These are phyloP conservation scores for Taphrorychus bicolor DNA, from an alignment of 2,888 invertebrate species.

Conservation along the genomic window DNA sequence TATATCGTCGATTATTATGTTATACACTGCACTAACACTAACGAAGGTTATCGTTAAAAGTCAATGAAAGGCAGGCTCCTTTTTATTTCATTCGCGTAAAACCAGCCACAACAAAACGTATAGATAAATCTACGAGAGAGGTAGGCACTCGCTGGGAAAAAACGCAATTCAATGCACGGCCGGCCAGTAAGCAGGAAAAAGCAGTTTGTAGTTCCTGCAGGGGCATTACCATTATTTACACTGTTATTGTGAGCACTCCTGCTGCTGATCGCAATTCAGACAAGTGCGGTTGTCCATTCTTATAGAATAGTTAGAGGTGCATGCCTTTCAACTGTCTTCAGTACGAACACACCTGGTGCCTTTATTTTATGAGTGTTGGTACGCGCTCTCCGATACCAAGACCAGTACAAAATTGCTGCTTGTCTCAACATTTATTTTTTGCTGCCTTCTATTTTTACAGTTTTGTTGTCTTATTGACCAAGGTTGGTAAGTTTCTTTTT, in stretches of 20 bases:
- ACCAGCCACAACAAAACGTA: constrained; percentile 4
- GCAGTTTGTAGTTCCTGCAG: constrained; percentile 30
- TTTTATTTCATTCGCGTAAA: neutral
- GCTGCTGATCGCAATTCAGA: constrained; percentile 22
- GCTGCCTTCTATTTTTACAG: neutral
- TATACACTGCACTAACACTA: neutral
- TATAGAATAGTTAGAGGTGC: constrained; percentile 8
- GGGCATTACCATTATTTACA: constrained; percentile 27
- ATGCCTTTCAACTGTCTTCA: constrained; percentile 15
- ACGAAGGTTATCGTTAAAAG: neutral
- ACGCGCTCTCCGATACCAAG: neutral
- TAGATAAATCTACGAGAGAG: constrained; percentile 12
- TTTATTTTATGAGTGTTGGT: constrained; percentile 14
- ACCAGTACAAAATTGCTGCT: neutral
- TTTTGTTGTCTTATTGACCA: too few relatives aligned
- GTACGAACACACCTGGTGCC: constrained; percentile 16
- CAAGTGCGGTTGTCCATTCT: constrained; percentile 16
- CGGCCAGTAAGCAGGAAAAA: constrained; percentile 21
- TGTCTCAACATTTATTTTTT: neutral
- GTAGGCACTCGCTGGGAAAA: neutral
- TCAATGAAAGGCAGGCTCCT: constrained; percentile 2
- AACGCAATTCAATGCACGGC: constrained; percentile 9
- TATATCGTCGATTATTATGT: neutral
- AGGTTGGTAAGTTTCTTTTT: too few relatives aligned
- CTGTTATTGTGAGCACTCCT: constrained; percentile 29